These are phyloP conservation scores for Drosophila emarginata DNA, from an alignment of 2,888 invertebrate species.

Conservation along the genomic window DNA sequence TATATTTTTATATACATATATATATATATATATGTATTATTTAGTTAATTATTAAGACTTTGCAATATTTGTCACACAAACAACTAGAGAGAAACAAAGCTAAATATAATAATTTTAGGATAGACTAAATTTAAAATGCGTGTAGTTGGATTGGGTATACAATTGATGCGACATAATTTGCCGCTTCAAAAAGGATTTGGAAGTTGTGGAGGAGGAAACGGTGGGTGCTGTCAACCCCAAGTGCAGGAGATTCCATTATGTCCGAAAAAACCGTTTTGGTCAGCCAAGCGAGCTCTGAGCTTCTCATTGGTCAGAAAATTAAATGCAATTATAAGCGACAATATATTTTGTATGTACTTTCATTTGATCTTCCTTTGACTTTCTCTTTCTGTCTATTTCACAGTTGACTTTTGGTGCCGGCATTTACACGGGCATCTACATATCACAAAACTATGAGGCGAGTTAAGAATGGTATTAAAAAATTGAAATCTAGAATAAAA, in stretches of 20 bases:
- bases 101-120: constrained; percentile 13
- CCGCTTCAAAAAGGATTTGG: neutral
- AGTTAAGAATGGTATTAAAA: too few relatives aligned
- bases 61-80: neutral
- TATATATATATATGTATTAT: neutral
- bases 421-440: constrained; percentile 88
- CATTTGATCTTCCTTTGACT: neutral
- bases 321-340: neutral
- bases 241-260: constrained; percentile 40
- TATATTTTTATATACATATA: neutral
- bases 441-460: constrained; percentile 90
- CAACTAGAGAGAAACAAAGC: neutral
- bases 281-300: constrained; percentile 6
- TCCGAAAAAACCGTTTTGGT: constrained; percentile 44
- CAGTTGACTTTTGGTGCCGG: constrained; percentile 87
- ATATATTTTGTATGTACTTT: neutral
- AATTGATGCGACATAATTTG: constrained; percentile 22
- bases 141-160: constrained; percentile 42
- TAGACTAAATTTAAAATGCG: constrained; percentile 51
- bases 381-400: constrained; percentile 38
- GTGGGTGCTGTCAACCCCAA: constrained; percentile 6
- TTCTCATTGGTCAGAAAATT: constrained; percentile 47
- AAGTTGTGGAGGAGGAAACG: constrained; percentile 9
- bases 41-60: neutral
- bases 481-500: too few relatives aligned